Evolutionary conservation across 1,140 invertebrate species (phyloP), one percentile per base, ranked within the genome.

Genomic region (Drosophila pachea): DNA sequence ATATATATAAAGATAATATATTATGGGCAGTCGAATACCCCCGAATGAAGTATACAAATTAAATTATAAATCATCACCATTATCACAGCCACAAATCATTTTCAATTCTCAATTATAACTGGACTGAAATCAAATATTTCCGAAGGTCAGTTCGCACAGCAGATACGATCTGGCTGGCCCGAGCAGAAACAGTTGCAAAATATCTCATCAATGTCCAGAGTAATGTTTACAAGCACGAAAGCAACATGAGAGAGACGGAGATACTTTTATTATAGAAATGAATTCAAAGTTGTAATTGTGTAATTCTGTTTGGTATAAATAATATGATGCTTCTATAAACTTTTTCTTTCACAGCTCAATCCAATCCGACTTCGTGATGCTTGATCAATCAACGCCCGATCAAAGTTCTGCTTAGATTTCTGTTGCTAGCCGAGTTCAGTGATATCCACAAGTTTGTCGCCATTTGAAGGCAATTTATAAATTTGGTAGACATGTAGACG

Each of bases 391-490:
- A 45, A 16, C 29, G 22, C 2, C 4, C 42, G 16, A 43, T 33
- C 36, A 47, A 35, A 59, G 14, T 11, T n/a, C 22, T 22, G 22
- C 3, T 11, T 22, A 7, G 40, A 53, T 54, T 66, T 45, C 16
- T 59, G 32, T 48, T 50, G 54, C 58, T 48, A 43, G 62, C 54
- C 36, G 75, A 74, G 58, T 61, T 74, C 16, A 43, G 38, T 49
- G 7, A 38, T 45, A 68, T 78, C 62, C 43, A 78, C 62, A 60
- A 68, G 68, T 47, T 60, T 74, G 65, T 70, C 65, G 74, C 43
- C 49, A 68, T 69, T 69, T 73, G 60, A 65, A 65, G 73, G 60
- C 56, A 61, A 68, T 66, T 81, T 66, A 73, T 73, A 79, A 76
- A 76, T 68, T 52, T 32, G 11, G 43, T 31, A 55, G 52, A 47